phyloP scores from a whole-genome alignment of 2,797 vertebrate species.

The Gallinago nigripennis region DNA sequence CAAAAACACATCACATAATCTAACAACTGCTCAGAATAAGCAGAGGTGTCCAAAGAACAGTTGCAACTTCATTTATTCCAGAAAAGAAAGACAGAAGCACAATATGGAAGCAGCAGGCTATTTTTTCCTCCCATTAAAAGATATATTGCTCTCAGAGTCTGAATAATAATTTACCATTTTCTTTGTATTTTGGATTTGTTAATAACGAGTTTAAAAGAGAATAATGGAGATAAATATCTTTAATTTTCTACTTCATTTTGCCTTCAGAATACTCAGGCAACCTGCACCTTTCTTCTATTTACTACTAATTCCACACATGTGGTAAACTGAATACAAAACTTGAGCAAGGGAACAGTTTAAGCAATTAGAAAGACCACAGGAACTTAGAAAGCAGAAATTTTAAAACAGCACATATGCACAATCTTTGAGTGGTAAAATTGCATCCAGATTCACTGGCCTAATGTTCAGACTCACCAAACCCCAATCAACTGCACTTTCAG shows the following conservation, averaged over 20 bases:
- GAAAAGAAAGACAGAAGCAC: neutral
- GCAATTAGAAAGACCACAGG: neutral
- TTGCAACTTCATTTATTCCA: neutral
- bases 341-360: neutral
- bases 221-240: constrained; percentile 73
- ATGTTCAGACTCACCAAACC: neutral
- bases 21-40: neutral
- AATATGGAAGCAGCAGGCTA: neutral
- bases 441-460: neutral
- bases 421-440: neutral
- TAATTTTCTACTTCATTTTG: constrained; percentile 73
- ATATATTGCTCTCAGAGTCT: neutral
- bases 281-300: constrained; percentile 36
- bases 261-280: constrained; percentile 37
- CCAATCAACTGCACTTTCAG: neutral
- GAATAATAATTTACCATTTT: constrained; percentile 35
- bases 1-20: neutral
- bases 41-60: neutral
- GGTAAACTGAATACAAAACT: constrained; percentile 12
- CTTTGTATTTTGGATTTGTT: constrained; percentile 43
- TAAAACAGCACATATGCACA: neutral
- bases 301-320: neutral
- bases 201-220: constrained; percentile 59
- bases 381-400: neutral
- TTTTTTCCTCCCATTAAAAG: constrained; percentile 1